Evolutionary conservation across 2,113 vertebrate species (phyloP), one percentile per base, ranked within the genome.

Genomic region (Formicarius rufipectus): DNA sequence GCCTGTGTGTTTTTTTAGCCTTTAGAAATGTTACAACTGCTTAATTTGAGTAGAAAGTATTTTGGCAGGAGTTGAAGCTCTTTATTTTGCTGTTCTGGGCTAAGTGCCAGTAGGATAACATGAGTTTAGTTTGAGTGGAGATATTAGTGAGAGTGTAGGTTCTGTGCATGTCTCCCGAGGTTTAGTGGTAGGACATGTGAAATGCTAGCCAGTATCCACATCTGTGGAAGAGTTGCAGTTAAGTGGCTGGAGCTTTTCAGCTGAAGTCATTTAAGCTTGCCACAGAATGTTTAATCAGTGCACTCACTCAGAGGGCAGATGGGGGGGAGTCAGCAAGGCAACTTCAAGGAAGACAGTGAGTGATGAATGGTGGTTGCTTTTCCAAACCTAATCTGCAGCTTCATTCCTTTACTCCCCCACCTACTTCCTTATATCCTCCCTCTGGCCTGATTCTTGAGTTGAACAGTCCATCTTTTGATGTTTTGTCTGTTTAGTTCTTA

Each of bases 51-150:
- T 69, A 84, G 76, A 77, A 95, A 84, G 71, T 90, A 44, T 72
- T 93, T 96, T 95, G 93, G 89, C 87, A 92, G 63, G 50, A 67
- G 33, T 86, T 77, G 0, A 24, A 80, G 82, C 25, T 85, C 64
- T 83, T 85, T 62, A 40, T 93, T 91, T 96, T 91, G 79, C 47
- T 90, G 0, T 90, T 90, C 82, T 89, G 64, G 79, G 86, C 83
- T 21, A 40, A 40, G 16, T 78, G 86, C 86, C 91, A 95, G 2
- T 21, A 17, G 68, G 68, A 52, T 86, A 92, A 74, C 19, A 18
- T 14, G 78, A 85, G 42, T 80, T 82, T 8, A 68, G 37, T 85
- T 93, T 24, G 76, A 92, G 76, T 60, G 24, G 71, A 76, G 78
- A 16, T n/a, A 4, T 2, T 4, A 31, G 60, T 31, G 56, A 55